Percentiles rank a stretch among this genome's conserved stretches.
These are phyloP conservation scores for Babyrousa celebensis DNA, from an alignment of 2,797 vertebrate genomes.

Conservation along the genomic window DNA sequence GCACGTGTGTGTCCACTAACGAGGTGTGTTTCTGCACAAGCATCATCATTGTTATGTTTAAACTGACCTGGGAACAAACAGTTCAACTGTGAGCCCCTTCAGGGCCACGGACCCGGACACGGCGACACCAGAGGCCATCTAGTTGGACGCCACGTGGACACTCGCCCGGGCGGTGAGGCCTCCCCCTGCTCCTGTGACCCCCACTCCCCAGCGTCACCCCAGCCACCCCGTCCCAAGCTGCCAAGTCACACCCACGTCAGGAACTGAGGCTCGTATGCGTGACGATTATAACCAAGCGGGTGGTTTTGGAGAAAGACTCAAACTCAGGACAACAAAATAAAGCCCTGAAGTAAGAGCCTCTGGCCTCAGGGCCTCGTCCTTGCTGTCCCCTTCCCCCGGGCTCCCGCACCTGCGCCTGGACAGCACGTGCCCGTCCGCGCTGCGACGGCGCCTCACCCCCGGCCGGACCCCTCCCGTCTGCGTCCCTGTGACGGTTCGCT, in stretches of 20 bases:
- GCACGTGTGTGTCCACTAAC: not conserved
- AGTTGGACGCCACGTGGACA: not conserved
- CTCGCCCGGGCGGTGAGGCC: rapidly evolving
- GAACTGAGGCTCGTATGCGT: rapidly evolving
- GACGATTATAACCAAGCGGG: not conserved
- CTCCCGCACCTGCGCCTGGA: too few relatives aligned
- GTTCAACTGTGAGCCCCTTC: not conserved
- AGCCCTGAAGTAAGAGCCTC: too few relatives aligned
- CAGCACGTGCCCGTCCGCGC: rapidly evolving
- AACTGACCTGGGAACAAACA: not conserved
- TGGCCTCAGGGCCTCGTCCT: not conserved
- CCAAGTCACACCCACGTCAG: not conserved
- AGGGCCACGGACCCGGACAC: not conserved
- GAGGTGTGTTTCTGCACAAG: not conserved
- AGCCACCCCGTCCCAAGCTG: not conserved
- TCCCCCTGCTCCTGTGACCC: not conserved
- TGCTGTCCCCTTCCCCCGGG: rapidly evolving
- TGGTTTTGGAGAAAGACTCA: not conserved
- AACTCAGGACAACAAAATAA: not conserved
- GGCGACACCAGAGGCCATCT: not conserved
- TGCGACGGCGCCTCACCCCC: rapidly evolving
- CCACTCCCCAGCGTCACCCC: not conserved
- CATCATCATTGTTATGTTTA: not conserved
- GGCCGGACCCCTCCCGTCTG: not conserved
- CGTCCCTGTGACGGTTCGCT: not conserved